phyloP scores from a whole-genome alignment of 2,888 invertebrate species.

The Siphlonurus alternatus region DNA sequence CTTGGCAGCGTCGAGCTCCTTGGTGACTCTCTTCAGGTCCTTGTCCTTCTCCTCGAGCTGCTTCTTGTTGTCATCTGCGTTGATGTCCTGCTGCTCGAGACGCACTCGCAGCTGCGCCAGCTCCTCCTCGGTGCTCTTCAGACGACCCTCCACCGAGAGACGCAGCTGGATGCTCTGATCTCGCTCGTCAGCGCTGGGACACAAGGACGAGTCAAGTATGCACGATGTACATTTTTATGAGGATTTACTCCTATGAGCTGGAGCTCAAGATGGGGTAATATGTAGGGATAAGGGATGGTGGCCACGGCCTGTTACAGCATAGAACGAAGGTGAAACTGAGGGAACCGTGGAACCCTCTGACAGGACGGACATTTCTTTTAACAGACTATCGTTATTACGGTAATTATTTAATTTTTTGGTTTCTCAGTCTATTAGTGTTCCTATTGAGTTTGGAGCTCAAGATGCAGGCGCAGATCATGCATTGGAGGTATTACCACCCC shows the following conservation, averaged over 20 bases:
- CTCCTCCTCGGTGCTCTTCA: slow-evolving; percentile 20
- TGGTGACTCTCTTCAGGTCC: slow-evolving; percentile 9
- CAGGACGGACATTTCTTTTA: no score
- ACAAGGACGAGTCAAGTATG: neutral
- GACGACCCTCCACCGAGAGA: slow-evolving; percentile 19
- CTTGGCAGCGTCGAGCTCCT: slow-evolving; percentile 12
- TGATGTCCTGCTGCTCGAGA: slow-evolving; percentile 19
- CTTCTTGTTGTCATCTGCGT: slow-evolving; percentile 17
- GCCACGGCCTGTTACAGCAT: neutral
- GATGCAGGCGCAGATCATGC: no score
- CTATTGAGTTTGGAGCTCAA: no score
- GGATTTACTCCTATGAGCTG: neutral
- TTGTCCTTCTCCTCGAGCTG: slow-evolving; percentile 9
- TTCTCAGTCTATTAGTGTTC: no score
- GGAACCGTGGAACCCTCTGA: no score
- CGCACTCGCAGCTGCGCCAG: slow-evolving; percentile 20
- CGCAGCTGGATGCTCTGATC: slow-evolving; percentile 23
- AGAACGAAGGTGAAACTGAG: no score
- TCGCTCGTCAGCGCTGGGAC: slow-evolving; percentile 23
- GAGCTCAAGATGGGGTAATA: neutral
- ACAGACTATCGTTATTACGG: no score
- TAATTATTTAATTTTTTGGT: no score
- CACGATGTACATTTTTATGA: neutral
- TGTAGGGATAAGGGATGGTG: neutral
- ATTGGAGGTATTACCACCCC: no score